phyloP scores from a whole-genome alignment of 1,140 invertebrate genomes.

The Plodia interpunctella region DNA sequence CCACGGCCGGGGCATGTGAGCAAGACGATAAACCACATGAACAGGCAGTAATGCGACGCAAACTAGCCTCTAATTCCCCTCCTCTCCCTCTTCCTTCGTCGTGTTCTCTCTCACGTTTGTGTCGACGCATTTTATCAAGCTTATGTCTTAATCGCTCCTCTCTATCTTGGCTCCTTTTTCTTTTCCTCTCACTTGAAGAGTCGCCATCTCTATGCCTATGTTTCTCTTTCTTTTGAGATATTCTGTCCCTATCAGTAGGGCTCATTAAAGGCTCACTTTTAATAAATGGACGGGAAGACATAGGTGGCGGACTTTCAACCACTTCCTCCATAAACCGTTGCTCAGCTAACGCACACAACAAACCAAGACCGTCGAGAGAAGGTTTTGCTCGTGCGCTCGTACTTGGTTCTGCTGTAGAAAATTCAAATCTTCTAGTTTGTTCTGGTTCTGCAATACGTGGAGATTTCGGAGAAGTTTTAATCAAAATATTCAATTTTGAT shows the following conservation, averaged over 20 bases:
- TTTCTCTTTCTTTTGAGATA: constrained; percentile 53
- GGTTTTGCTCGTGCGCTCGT: constrained; percentile 41
- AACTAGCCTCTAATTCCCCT: constrained; percentile 59
- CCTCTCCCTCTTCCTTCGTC: constrained; percentile 41
- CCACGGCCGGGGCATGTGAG: constrained; percentile 48
- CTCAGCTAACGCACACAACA: constrained; percentile 90
- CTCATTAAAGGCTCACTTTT: constrained; percentile 58
- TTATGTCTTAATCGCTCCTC: constrained; percentile 62
- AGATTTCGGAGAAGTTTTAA: constrained; percentile 72
- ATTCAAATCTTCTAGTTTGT: constrained; percentile 59
- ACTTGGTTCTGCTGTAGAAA: constrained; percentile 41
- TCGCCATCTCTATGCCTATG: constrained; percentile 56
- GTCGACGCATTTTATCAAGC: constrained; percentile 61
- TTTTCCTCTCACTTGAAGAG: constrained; percentile 53
- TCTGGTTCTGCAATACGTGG: constrained; percentile 45
- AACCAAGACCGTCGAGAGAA: constrained; percentile 83
- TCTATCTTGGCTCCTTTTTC: constrained; percentile 54
- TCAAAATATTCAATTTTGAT: constrained; percentile 58
- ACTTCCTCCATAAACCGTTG: constrained; percentile 88
- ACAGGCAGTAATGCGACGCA: constrained; percentile 62
- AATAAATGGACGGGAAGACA: constrained; percentile 49
- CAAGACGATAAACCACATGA: constrained; percentile 48
- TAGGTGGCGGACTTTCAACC: constrained; percentile 53
- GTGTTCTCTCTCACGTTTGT: constrained; percentile 65
- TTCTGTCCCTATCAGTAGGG: constrained; percentile 43